These are phyloP conservation scores for Eudyptes chrysolophus DNA, from an alignment of 2,113 vertebrate genomes.

Conservation along the genomic window DNA sequence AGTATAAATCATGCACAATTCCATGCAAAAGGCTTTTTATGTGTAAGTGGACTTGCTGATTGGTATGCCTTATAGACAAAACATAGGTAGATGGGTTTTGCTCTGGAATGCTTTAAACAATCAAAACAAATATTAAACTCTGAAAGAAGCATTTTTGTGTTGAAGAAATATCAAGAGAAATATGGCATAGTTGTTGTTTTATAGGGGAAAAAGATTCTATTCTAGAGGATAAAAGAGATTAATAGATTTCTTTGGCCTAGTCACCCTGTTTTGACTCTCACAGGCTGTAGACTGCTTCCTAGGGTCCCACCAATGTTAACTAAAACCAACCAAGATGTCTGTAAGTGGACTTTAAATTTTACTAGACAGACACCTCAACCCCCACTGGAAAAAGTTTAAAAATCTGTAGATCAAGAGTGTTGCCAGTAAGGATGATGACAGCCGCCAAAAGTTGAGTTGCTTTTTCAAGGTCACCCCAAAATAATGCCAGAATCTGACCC, in stretches of 20 bases:
- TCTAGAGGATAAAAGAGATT: background rate
- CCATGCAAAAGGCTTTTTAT: background rate
- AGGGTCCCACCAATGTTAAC: background rate
- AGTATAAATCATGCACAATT: background rate
- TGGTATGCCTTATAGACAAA: background rate
- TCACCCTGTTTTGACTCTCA: background rate
- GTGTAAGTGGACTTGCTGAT: background rate
- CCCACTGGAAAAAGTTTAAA: background rate
- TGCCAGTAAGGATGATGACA: background rate
- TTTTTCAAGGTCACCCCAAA: background rate
- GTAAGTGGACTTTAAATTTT: background rate
- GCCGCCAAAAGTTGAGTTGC: background rate
- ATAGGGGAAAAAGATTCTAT: background rate
- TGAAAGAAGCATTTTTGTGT: background rate
- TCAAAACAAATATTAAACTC: background rate
- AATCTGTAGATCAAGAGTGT: too few species aligned
- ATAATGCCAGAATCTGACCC: background rate
- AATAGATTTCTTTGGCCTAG: background rate
- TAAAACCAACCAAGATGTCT: background rate
- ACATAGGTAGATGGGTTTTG: background rate
- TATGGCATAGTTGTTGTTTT: background rate
- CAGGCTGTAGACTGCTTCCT: fast-evolving
- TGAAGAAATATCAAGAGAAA: background rate
- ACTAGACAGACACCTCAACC: background rate
- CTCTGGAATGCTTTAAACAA: background rate